Percentiles rank a stretch among this genome's conserved stretches.
These are phyloP conservation scores for Acanthurus leucopareius DNA, from an alignment of 2,797 vertebrate species.

Conservation along the genomic window DNA sequence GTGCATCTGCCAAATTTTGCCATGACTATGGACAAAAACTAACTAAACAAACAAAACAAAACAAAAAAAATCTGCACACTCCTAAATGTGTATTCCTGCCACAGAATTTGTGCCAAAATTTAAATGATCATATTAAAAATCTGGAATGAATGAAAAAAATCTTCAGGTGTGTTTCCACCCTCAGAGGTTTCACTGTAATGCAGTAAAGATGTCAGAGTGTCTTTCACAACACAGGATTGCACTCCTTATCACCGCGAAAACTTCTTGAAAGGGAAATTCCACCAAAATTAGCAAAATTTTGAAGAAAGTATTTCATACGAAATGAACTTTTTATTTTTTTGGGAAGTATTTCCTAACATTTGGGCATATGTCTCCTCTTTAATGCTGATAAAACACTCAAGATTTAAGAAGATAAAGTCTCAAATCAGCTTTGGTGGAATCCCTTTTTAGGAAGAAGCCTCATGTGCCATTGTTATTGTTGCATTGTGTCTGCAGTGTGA, in stretches of 20 bases:
- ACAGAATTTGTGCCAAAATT: neutral
- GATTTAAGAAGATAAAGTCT: neutral
- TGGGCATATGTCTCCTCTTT: slow-evolving; percentile 16
- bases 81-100: neutral
- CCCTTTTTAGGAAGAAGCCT: slow-evolving; percentile 61
- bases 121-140: neutral
- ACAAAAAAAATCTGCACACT: neutral
- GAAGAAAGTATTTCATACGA: slow-evolving; percentile 6
- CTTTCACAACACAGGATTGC: slow-evolving; percentile 61
- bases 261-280: slow-evolving; percentile 62
- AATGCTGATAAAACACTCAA: neutral
- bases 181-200: slow-evolving; percentile 71
- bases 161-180: slow-evolving; percentile 47
- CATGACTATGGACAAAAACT: too few relatives aligned
- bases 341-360: slow-evolving; percentile 22
- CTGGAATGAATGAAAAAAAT: neutral
- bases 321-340: neutral
- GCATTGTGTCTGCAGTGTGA: slow-evolving; percentile 56
- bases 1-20: neutral
- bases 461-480: slow-evolving; percentile 69
- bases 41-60: too few relatives aligned
- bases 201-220: slow-evolving; percentile 82
- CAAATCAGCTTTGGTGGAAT: slow-evolving; percentile 49
- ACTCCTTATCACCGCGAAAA: slow-evolving; percentile 57
- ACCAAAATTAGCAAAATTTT: slow-evolving; percentile 26